These are phyloP conservation scores for Aegypius monachus DNA, from an alignment of 2,113 vertebrate genomes.

Conservation along the genomic window DNA sequence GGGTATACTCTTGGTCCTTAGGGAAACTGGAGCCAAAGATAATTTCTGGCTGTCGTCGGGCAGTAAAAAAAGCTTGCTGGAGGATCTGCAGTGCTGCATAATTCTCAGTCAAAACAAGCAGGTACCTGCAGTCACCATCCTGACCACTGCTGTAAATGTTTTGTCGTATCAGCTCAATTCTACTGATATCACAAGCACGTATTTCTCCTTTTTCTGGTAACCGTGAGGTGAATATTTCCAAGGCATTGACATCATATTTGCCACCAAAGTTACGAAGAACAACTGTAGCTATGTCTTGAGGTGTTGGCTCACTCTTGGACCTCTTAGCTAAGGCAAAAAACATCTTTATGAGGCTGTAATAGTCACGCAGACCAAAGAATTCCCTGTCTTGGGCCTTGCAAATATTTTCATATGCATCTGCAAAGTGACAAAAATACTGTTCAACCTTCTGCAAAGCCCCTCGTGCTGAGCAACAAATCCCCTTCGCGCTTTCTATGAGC, in stretches of 20 bases:
- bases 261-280: constrained; percentile 95
- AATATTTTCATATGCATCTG: constrained; percentile 81
- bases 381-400: constrained; percentile 81
- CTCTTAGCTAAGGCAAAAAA: constrained; percentile 80
- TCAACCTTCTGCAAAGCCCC: constrained; percentile 79
- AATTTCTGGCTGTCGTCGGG: constrained; percentile 84
- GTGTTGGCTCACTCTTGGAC: constrained; percentile 64
- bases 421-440: constrained; percentile 82
- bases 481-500: constrained; percentile 85
- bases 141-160: constrained; percentile 78
- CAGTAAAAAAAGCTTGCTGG: constrained; percentile 81
- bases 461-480: constrained; percentile 87
- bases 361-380: constrained; percentile 95
- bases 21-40: constrained; percentile 97
- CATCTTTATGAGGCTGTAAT: constrained; percentile 98
- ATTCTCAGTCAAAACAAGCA: constrained; percentile 91
- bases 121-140: constrained; percentile 86
- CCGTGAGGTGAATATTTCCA: constrained; percentile 77
- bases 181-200: constrained; percentile 59
- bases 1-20: constrained; percentile 93
- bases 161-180: constrained; percentile 81
- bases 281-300: constrained; percentile 73
- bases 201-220: constrained; percentile 32
- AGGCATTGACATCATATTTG: constrained; percentile 78
- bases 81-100: constrained; percentile 91